Evolutionary conservation across 2,797 vertebrate species (phyloP).

Genomic region (Saguinus oedipus): DNA sequence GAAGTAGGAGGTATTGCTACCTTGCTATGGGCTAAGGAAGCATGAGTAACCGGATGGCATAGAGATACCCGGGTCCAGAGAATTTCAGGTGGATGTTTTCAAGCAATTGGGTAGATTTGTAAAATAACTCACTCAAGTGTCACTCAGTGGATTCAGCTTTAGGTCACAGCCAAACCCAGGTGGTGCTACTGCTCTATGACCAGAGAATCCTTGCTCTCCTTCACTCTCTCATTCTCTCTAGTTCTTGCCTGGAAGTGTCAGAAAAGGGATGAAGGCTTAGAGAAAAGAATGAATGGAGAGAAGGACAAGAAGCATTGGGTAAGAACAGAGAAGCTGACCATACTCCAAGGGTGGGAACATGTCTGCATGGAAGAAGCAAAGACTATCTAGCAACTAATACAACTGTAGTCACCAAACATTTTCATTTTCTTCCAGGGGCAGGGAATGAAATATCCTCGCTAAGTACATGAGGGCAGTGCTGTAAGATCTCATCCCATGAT

Average conservation of each 20-base stretch:
- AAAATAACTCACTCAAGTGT: neutral
- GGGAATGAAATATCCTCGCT: neutral
- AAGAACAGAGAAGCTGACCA: neutral
- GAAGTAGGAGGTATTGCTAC: neutral
- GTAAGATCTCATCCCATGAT: neutral
- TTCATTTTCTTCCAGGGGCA: neutral
- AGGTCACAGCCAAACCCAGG: neutral
- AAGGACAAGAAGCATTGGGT: neutral
- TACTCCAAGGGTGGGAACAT: neutral
- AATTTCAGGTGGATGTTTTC: neutral
- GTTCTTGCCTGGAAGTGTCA: neutral
- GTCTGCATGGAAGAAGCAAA: neutral
- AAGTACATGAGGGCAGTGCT: neutral
- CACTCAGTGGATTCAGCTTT: neutral
- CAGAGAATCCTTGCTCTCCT: neutral
- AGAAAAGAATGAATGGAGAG: neutral
- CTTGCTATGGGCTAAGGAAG: neutral
- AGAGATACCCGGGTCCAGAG: neutral
- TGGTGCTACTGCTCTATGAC: neutral
- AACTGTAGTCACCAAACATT: neutral
- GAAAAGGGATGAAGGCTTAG: neutral
- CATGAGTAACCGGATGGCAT: neutral
- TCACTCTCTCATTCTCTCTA: neutral
- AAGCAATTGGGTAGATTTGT: neutral
- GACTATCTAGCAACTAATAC: neutral